Conservation (phyloP, 2,888 invertebrate species). For the Protonemura montana region DNA sequence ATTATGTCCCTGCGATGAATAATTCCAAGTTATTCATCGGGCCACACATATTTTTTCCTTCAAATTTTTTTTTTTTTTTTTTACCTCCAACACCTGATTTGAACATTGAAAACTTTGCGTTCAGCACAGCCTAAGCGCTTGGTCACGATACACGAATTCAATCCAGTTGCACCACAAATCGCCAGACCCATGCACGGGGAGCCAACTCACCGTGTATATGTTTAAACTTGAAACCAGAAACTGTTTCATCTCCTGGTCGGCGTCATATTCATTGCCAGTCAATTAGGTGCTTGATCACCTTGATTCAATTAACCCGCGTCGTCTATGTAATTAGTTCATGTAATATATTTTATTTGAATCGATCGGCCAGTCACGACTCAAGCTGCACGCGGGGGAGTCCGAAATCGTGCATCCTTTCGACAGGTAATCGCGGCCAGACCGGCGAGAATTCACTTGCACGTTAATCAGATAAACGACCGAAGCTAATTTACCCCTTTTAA, state of each 20-base stretch:
- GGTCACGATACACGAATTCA: not conserved
- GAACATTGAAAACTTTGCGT: not conserved
- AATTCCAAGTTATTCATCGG: not conserved
- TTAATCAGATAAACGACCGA: not conserved
- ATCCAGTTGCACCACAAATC: not conserved
- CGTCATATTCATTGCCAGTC: slow-evolving; percentile 1
- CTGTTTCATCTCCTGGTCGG: not conserved
- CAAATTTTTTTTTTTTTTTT: not conserved
- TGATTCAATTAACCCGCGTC: slow-evolving; percentile 30
- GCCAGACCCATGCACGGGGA: no score
- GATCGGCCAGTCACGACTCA: slow-evolving; percentile 26
- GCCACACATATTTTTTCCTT: not conserved
- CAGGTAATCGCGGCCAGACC: not conserved
- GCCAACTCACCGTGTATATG: no score
- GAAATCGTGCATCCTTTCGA: not conserved
- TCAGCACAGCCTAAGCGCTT: no score
- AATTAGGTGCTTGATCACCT: slow-evolving; percentile 24
- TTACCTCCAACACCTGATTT: not conserved
- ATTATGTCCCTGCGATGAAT: not conserved
- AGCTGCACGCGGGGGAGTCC: not conserved
- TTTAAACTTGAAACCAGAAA: not conserved
- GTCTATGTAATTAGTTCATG: slow-evolving; percentile 31
- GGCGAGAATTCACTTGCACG: not conserved
- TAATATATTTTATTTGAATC: slow-evolving; percentile 34
- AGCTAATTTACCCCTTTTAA: slow-evolving; percentile 5